Base-by-base conservation (phyloP, 2,888 invertebrate genomes). In the Drosophila emarginata region DNA sequence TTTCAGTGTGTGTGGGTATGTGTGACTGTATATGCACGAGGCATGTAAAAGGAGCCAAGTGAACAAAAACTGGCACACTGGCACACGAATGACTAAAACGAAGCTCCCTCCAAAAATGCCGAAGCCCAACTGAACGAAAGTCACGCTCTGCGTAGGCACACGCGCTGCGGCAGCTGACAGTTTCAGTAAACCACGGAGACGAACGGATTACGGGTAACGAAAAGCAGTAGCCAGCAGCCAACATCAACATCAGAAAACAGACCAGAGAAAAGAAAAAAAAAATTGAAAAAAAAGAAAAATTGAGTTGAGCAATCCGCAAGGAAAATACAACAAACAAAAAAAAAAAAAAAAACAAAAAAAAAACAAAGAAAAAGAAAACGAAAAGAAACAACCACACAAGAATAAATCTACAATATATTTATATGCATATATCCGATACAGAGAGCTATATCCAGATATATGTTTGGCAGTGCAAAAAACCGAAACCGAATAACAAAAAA, bases 161-260 rank as follows among this genome's bases (percentile, higher is more conserved):
- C 84, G 86, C 72, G 78, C 78, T 81, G 82, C 89, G 89, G 89
- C 88, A 89, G 89, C 90, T 88, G 89, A 90, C 91, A 92, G 92
- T 92, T 91, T 91, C 90, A 92, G 91, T 89, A 91, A 92, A 92
- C 91, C 91, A 91, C 91, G 90, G 89, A 91, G 90, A 89, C 90
- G 91, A 91, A 91, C 91, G 92, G 92, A 91, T 91, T 91, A 90
- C 91, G 91, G 91, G 91, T 90, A 89, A 89, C 81, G 67, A 66
- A 85, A 54, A 58, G 32, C 40, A 45, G 56, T 50, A 76, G 61
- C 60, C 18, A 70, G 70, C 80, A 79, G 67, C 64, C 53, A 54
- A 36, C 53, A 21, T 28, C 45, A 53, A 51, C 65, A 50, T 12
- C 51, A 64, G 53, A 56, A 32, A 64, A 68, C 52, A 57, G 61